phyloP scores from a whole-genome alignment of 2,888 invertebrate species.

The Bellardia pandia region DNA sequence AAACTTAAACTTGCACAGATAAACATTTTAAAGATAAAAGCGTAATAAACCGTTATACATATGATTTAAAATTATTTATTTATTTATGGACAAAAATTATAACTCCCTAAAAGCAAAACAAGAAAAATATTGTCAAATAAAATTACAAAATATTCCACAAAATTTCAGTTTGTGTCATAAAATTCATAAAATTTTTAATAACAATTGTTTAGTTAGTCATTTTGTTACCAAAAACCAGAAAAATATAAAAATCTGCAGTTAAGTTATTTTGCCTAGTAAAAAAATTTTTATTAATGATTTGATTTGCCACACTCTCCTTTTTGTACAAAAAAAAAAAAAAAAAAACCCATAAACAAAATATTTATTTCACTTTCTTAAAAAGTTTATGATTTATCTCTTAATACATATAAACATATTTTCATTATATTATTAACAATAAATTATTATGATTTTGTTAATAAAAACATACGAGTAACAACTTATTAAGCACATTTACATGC shows the following conservation, averaged over 20 bases:
- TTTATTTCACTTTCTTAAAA: conserved; percentile 26
- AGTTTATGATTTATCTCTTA: conserved; percentile 43
- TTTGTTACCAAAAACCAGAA: no score
- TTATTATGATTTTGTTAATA: conserved; percentile 49
- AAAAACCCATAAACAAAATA: background rate
- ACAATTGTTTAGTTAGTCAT: no score
- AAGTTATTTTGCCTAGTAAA: no score
- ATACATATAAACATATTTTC: conserved; percentile 37
- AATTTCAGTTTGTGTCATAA: no score
- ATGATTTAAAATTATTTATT: conserved; percentile 4
- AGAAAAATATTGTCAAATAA: no score
- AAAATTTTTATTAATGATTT: background rate
- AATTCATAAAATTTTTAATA: no score
- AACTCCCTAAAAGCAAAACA: no score
- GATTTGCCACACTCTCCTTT: conserved; percentile 18
- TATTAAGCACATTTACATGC: conserved; percentile 61
- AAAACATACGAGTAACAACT: conserved; percentile 51
- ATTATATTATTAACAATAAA: conserved; percentile 28
- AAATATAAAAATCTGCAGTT: no score
- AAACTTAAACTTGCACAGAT: conserved; percentile 14
- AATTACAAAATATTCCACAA: no score
- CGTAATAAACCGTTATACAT: conserved; percentile 32
- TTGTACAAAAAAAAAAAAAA: no score
- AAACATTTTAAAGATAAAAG: conserved; percentile 9
- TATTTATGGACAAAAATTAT: no score